Conservation (phyloP, 2,113 vertebrate genomes). For the Engystomops pustulosus region DNA sequence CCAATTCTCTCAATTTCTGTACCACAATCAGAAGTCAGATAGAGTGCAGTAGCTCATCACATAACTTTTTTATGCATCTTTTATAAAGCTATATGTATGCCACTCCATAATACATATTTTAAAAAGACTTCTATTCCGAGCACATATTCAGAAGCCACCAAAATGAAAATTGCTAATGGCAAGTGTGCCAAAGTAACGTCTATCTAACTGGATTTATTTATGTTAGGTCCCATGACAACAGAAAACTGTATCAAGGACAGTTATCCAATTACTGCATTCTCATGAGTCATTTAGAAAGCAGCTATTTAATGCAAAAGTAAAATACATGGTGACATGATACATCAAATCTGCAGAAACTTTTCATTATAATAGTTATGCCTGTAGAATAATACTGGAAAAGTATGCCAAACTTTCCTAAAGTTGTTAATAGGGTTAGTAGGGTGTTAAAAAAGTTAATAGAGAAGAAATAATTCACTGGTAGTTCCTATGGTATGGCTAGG, state of each 20-base stretch:
- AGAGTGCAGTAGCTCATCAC: neutral
- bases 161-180: conserved; percentile 38
- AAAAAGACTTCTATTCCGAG: conserved; percentile 26
- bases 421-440: neutral
- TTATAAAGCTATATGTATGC: no score
- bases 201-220: conserved; percentile 43
- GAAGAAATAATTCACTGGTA: no score
- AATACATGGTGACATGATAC: neutral
- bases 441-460: no score
- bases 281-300: conserved; percentile 54
- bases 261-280: conserved; percentile 54
- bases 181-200: conserved; percentile 43
- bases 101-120: neutral
- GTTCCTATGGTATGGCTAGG: no score
- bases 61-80: neutral
- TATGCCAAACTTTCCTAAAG: neutral
- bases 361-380: neutral
- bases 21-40: neutral
- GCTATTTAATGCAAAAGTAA: conserved; percentile 36
- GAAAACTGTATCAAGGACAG: conserved; percentile 37
- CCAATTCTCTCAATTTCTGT: neutral
- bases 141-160: conserved; percentile 12
- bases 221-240: conserved; percentile 50
- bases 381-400: neutral
- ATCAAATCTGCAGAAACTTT: conserved; percentile 3